Evolutionary conservation across 2,113 vertebrate species (phyloP), one percentile per base, ranked within the genome.

Genomic region (Cyprinodon tularosa): DNA sequence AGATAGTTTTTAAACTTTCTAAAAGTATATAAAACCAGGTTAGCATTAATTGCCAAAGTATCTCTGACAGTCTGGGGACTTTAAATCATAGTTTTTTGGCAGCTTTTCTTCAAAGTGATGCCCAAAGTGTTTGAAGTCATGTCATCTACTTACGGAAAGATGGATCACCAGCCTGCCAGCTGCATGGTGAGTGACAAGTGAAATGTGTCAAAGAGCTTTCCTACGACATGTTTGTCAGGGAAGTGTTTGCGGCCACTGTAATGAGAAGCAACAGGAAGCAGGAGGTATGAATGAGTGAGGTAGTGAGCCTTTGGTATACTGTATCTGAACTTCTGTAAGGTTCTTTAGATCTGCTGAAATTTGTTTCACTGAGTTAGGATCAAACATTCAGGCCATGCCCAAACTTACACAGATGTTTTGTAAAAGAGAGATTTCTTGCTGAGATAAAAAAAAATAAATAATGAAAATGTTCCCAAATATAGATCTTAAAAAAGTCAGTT

Each of bases 101-200:
- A 90, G 86, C 80, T 87, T 88, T 90, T 74, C 65, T 80, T 80
- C 72, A 81, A 89, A 83, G 82, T 83, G 81, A 84, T 68, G 63
- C 67, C 71, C 50, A 66, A 61, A 85, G 68, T 78, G 76, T 85
- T 84, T 77, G 82, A 88, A 89, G 85, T 88, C 71, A 77, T 82
- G 82, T 90, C 87, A 71, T 75, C 78, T 75, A 80, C 85, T 92
- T 85, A 90, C 82, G 78, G 72, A 88, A 90, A 92, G 92, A 93
- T 87, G 87, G 89, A 91, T 92, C 83, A 74, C 75, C 68, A 78
- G 71, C 39, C 88, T 88, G 92, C 83, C 90, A 84, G 81, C 85
- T 82, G 83, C 67, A 69, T 80, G 88, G 72, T 92, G 92, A 93
- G 83, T 93, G 94, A 93, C 93, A 92, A 87, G 84, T 84, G 82